Evolutionary conservation across 2,888 invertebrate genomes (phyloP).

Genomic region (Leptothorax acervorum): DNA sequence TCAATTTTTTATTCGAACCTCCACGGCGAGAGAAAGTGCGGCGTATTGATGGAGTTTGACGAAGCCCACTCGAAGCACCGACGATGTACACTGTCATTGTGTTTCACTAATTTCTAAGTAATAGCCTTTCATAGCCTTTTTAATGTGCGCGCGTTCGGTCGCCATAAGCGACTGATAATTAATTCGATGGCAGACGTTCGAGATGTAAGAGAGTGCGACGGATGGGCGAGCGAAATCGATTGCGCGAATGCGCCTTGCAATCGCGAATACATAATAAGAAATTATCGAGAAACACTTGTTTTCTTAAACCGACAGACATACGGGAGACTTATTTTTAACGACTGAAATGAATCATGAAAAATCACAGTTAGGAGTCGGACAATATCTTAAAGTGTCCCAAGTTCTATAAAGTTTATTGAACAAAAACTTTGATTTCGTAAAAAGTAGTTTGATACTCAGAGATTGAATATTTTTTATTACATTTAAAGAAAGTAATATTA

Average conservation of each 20-base stretch:
- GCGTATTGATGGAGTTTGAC: constrained; percentile 37
- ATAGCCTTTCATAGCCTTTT: constrained; percentile 47
- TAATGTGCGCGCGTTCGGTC: constrained; percentile 34
- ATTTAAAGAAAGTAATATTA: background rate
- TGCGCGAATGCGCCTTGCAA: constrained; percentile 27
- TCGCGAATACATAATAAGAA: background rate
- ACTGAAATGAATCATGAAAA: background rate
- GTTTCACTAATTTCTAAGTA: constrained; percentile 68
- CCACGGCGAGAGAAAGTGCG: constrained; percentile 14
- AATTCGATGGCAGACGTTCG: background rate
- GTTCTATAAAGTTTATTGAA: background rate
- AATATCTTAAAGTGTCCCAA: background rate
- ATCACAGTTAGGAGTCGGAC: background rate
- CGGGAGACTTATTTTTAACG: background rate
- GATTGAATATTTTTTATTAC: background rate
- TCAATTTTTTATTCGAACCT: constrained; percentile 55
- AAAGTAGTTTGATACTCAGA: background rate
- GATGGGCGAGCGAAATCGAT: constrained; percentile 37
- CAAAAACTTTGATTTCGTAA: background rate
- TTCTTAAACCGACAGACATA: background rate
- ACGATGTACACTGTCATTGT: constrained; percentile 63
- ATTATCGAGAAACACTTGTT: constrained; percentile 21
- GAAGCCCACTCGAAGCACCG: constrained; percentile 47
- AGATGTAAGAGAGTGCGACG: background rate
- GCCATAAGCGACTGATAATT: constrained; percentile 34